Evolutionary conservation across 2,797 vertebrate species (phyloP).

Genomic region (Yasuhikotakia modesta): DNA sequence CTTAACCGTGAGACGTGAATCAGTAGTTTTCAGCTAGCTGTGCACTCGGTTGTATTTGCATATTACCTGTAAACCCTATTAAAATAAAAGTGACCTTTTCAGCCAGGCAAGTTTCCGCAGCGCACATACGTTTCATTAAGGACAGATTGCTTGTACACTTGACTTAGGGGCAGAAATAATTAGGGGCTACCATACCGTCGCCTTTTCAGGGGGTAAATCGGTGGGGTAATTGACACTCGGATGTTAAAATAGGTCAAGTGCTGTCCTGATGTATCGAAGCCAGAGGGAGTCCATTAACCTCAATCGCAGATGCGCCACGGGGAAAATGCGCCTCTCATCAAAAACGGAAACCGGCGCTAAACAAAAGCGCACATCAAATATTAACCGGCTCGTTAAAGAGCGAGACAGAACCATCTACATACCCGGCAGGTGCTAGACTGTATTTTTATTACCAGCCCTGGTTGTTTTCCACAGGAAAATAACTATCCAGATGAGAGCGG

Average conservation of each 20-base stretch:
- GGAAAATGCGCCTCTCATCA: conserved; percentile 46
- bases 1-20: neutral
- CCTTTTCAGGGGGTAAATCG: conserved; percentile 42
- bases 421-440: conserved; percentile 25
- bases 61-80: neutral
- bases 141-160: neutral
- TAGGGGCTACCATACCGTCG: conserved; percentile 7
- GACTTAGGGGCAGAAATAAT: conserved; percentile 34
- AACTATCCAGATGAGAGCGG: conserved; percentile 5
- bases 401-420: conserved; percentile 20
- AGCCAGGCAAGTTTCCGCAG: neutral
- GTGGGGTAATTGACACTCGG: conserved; percentile 45
- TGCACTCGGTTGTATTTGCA: neutral
- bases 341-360: conserved; percentile 45
- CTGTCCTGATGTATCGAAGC: conserved; percentile 32
- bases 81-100: neutral
- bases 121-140: neutral
- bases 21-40: neutral
- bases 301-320: conserved; percentile 29
- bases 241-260: conserved; percentile 45
- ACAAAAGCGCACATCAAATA: conserved; percentile 54
- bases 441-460: neutral
- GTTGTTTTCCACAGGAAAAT: neutral
- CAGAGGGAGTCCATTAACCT: conserved; percentile 49
- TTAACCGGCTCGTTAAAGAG: conserved; percentile 56